Evolutionary conservation across 2,113 vertebrate genomes (phyloP), one percentile per base, ranked within the genome.

Genomic region (Patagioenas fasciata): DNA sequence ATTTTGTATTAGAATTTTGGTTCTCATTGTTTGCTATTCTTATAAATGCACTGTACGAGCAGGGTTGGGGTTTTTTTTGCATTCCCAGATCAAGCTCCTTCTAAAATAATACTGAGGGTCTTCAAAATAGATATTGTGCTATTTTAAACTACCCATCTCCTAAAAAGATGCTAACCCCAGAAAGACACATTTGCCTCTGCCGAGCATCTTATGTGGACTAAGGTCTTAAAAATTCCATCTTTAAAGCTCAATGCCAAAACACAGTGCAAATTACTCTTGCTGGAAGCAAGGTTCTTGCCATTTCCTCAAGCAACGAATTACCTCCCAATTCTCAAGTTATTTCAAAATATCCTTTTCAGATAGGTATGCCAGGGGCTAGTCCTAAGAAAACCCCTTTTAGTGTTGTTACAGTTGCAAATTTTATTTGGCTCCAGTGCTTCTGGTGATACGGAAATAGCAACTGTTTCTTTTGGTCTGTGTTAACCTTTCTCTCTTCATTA

Each of bases 261-360:
- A 78, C 75, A 90, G 89, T 94, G 89, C 91, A 97, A 97, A 97
- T 94, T 89, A 86, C 92, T 97, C 90, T 96, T 94, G 96, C 97
- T 91, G 64, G 90, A 96, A 97, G 97, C 94, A 93, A 97, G 67
- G 91, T 96, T 97, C 96, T 96, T 96, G 93, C 92, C 84, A 61
- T 93, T 89, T 97, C 94, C 93, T 88, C 90, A 96, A 97, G 97
- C 94, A 73, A 81, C 36, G 34, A 95, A 93, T 70, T 93, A 65
- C 50, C 56, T 93, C 83, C 74, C 56, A 42, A 84, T 91, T 84
- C 85, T 54, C 40, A 24, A 31, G 70, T 91, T 89, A 70, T 83
- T 73, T 97, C 90, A 96, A 92, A 96, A 95, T 83, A 97, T 62
- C 90, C 50, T 96, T 97, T 94, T 94, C 94, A 95, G 91, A 92